Percentiles rank a stretch among this genome's conserved stretches.
Conservation (phyloP, 2,113 vertebrate genomes). For the Podilymbus podiceps region DNA sequence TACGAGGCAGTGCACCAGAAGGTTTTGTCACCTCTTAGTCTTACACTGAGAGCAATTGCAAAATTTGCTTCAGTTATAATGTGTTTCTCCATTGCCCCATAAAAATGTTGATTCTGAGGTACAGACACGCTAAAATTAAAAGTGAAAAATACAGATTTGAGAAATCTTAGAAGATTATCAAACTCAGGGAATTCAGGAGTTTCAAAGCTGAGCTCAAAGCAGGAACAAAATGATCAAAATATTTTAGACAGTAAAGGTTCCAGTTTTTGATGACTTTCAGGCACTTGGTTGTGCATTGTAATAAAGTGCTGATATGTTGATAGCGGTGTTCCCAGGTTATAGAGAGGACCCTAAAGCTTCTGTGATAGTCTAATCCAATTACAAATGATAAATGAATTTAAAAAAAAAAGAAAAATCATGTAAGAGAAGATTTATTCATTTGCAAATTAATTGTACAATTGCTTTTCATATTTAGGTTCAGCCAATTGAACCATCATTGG, state of each 20-base stretch:
- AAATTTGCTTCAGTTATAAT: background rate
- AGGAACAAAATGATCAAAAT: background rate
- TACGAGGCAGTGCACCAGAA: background rate
- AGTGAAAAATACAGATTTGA: background rate
- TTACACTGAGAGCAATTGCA: background rate
- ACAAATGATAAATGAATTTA: background rate
- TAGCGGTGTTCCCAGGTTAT: background rate
- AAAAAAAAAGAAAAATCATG: background rate
- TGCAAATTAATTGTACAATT: background rate
- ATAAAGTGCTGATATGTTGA: background rate
- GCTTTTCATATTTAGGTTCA: slow-evolving; percentile 76
- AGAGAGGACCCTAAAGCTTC: background rate
- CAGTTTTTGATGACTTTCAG: background rate
- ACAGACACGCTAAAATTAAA: background rate
- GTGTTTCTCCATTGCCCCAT: background rate
- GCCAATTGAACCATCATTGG: slow-evolving; percentile 77
- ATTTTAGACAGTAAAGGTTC: background rate
- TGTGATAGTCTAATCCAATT: background rate
- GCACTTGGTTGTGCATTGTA: background rate
- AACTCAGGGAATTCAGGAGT: background rate
- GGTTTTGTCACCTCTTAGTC: background rate
- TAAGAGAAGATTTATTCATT: background rate
- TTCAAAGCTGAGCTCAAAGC: background rate
- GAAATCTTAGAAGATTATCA: background rate
- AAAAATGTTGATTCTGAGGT: background rate